Evolutionary conservation across 2,797 vertebrate genomes (phyloP).

Genomic region (Catostomus latipinnis): DNA sequence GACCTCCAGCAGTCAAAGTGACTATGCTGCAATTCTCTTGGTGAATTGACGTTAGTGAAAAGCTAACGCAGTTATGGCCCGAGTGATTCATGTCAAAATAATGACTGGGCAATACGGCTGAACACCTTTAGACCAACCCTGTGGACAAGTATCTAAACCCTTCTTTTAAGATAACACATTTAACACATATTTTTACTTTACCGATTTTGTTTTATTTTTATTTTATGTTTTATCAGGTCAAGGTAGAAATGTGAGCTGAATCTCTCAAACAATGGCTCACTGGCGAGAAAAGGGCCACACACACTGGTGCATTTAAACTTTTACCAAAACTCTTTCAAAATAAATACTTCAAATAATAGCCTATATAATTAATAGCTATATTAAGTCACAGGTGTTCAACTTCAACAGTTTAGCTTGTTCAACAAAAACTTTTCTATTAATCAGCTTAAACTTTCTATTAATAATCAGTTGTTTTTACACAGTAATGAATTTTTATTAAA

Average conservation of each 20-base stretch:
- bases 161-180: slow-evolving; percentile 24
- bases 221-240: slow-evolving; percentile 16
- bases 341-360: too few relatives aligned
- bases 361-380: too few relatives aligned
- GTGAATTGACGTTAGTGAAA: slow-evolving; percentile 67
- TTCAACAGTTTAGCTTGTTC: background rate
- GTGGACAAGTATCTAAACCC: background rate
- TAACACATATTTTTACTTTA: background rate
- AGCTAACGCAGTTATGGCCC: slow-evolving; percentile 71
- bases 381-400: slow-evolving; percentile 3
- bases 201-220: slow-evolving; percentile 1
- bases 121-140: slow-evolving; percentile 60
- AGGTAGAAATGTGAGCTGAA: slow-evolving; percentile 51
- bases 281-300: slow-evolving; percentile 27
- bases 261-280: slow-evolving; percentile 56
- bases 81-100: slow-evolving; percentile 75
- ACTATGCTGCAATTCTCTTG: slow-evolving; percentile 73
- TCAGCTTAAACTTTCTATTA: too few relatives aligned
- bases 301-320: slow-evolving; percentile 28
- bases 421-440: background rate
- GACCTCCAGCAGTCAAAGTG: slow-evolving; percentile 76
- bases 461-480: background rate
- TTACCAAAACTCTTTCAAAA: background rate
- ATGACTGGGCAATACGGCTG: slow-evolving; percentile 63
- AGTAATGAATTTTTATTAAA: background rate